Base-by-base conservation (phyloP, 2,797 vertebrate species). In the Sus cebifrons region DNA sequence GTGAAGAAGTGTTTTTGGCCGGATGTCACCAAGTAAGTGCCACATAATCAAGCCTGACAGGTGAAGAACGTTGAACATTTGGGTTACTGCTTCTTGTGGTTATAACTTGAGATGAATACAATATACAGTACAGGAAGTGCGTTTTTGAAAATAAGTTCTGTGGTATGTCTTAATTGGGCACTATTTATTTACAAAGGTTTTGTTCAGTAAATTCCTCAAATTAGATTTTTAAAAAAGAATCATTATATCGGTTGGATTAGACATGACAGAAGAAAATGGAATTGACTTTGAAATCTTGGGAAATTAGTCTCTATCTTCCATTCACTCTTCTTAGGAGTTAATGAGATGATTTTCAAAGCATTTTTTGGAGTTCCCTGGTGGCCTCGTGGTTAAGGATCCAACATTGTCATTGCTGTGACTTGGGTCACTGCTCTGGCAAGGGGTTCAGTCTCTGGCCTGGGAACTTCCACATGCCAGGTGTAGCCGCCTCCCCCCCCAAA, bases 101-200 rank as follows among this genome's bases (percentile, higher is more conserved):
- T 65, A 25, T 77, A 85, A 78, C 64, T 86, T 75, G 74, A 94
- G 68, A 52, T 16, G 17, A 86, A 97, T 92, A 87, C 27, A 71
- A 21, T 73, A 60, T 67, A 65, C 21, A 71, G 27, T 60, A 70
- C 1, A 88, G 64, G 17, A 52, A 40, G 0, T 67, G 0, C 56
- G 36, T 18, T 86, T 97, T 97, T 86, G 23, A 65, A 62, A 71
- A 40, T 68, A 71, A 77, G 75, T 78, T 18, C 29, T 77, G 78
- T 60, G 0, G 27, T 73, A 79, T 86, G 23, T 25, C 18, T 62
- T 65, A 60, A 54, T 25, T 94, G 29, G 44, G 56, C n/a, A 70
- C 62, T 94, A 54, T 95, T 96, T 88, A 94, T 96, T 97, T 97
- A 14, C 0, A 94, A 90, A 56, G 64, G 20, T 68, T n/a, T 92